phyloP scores from a whole-genome alignment of 2,113 vertebrate genomes.

The Opisthocomus hoazin region DNA sequence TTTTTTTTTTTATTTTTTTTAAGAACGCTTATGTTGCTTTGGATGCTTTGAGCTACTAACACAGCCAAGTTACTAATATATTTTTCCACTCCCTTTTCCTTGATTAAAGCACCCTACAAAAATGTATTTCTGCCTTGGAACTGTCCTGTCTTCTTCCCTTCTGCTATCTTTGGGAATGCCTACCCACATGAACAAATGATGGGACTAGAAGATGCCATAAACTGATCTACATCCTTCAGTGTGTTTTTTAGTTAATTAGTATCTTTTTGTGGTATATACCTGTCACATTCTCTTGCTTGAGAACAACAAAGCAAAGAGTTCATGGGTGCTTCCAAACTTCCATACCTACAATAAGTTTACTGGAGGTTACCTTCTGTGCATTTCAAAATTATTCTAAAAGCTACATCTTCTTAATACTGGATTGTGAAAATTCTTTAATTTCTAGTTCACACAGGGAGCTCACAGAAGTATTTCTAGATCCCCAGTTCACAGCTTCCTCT shows the following conservation, averaged over 20 bases:
- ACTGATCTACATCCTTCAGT: neutral
- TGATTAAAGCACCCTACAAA: neutral
- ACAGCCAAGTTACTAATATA: neutral
- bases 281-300: neutral
- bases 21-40: neutral
- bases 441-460: neutral
- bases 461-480: neutral
- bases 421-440: neutral
- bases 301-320: neutral
- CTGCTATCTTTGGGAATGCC: neutral
- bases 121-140: neutral
- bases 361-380: neutral
- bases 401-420: neutral
- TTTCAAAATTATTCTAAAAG: neutral
- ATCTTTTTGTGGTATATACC: neutral
- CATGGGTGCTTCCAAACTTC: neutral
- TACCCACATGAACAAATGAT: neutral
- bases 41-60: neutral
- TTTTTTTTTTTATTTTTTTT: rapidly evolving
- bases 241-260: neutral
- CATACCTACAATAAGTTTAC: neutral
- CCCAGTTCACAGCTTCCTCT: neutral
- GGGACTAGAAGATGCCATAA: neutral
- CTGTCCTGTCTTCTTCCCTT: neutral
- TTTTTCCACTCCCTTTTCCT: neutral